These are phyloP conservation scores for Seriola rivoliana DNA, from an alignment of 2,113 vertebrate genomes.

Conservation along the genomic window DNA sequence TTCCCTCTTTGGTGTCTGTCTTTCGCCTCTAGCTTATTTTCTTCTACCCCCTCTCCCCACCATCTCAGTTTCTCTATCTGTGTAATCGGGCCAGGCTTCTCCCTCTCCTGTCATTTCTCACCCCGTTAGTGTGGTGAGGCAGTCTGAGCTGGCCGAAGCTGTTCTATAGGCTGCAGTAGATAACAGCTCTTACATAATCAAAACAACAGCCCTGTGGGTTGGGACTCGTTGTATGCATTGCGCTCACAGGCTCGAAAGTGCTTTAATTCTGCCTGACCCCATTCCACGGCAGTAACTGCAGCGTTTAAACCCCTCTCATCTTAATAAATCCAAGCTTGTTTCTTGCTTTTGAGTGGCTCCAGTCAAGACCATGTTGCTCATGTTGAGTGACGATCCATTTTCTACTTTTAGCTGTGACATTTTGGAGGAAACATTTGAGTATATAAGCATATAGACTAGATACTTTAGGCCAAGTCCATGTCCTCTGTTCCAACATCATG, in stretches of 20 bases:
- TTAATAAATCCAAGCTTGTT: conserved; percentile 12
- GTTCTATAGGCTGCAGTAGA: conserved; percentile 69
- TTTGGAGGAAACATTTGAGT: neutral
- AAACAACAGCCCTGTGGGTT: conserved; percentile 69
- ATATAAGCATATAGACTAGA: neutral
- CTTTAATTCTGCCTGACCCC: conserved; percentile 67
- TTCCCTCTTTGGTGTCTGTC: conserved; percentile 35
- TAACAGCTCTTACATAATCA: conserved; percentile 76
- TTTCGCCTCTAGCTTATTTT: conserved; percentile 18
- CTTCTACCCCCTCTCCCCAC: neutral
- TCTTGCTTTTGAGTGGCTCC: conserved; percentile 3
- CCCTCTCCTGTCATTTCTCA: conserved; percentile 66
- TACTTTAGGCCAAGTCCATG: neutral
- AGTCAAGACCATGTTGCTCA: conserved; percentile 3
- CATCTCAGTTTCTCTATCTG: conserved; percentile 46
- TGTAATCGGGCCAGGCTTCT: conserved; percentile 76
- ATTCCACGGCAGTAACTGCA: conserved; percentile 46
- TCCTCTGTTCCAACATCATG: conserved; percentile 2
- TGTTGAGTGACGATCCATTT: neutral
- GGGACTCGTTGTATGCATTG: conserved; percentile 61
- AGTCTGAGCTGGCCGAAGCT: conserved; percentile 51
- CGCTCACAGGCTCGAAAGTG: conserved; percentile 49
- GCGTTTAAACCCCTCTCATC: conserved; percentile 42
- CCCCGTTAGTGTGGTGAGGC: conserved; percentile 47
- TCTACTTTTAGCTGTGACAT: neutral